These are phyloP conservation scores for Gulo gulo DNA, from an alignment of 2,113 vertebrate species.

Conservation along the genomic window DNA sequence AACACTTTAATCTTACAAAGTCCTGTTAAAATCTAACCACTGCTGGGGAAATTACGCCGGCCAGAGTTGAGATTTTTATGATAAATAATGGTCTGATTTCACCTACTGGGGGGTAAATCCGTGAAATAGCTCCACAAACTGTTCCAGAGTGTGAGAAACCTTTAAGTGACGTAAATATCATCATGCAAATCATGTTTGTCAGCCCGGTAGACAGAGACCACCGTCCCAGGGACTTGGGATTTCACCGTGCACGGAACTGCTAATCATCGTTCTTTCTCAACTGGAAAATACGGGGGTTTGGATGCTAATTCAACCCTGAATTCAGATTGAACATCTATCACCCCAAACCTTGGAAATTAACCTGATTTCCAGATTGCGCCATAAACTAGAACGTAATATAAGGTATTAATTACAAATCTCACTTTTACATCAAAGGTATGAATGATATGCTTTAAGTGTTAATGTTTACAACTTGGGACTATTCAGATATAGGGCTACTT, in stretches of 20 bases:
- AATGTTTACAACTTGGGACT: neutral
- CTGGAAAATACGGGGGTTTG: constrained; percentile 59
- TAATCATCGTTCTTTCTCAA: constrained; percentile 52
- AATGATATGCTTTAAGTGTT: neutral
- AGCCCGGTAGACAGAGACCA: neutral
- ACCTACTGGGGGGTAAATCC: neutral
- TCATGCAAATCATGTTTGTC: constrained; percentile 23
- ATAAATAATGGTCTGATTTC: neutral
- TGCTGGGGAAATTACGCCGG: neutral
- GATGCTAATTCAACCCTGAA: constrained; percentile 66
- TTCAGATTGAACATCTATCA: constrained; percentile 62
- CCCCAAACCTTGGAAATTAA: constrained; percentile 68
- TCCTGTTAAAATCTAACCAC: constrained; percentile 35
- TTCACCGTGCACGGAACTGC: neutral
- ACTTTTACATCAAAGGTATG: neutral
- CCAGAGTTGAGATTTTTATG: neutral
- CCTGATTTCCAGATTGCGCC: constrained; percentile 13
- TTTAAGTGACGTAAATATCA: constrained; percentile 54
- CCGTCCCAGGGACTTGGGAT: constrained; percentile 45
- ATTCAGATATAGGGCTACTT: neutral
- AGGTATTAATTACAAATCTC: neutral
- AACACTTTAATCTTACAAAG: fast-evolving
- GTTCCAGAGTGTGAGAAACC: neutral
- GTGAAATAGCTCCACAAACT: neutral
- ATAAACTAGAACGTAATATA: neutral